Base-by-base conservation (phyloP, 2,888 invertebrate genomes). In the Protodeltote pygarga region DNA sequence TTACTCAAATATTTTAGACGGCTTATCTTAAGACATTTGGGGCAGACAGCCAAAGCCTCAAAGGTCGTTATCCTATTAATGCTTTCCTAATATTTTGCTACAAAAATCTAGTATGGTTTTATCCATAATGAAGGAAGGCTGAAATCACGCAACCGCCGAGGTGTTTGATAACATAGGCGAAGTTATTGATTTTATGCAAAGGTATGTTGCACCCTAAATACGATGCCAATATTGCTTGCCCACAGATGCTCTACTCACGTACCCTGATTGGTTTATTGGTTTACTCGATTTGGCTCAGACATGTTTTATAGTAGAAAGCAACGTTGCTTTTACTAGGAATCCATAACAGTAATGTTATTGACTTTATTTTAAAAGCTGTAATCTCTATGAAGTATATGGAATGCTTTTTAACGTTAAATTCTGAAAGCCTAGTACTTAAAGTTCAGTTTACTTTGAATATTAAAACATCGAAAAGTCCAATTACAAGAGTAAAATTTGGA, bases 181-280 rank as follows among this genome's bases (percentile, higher is more conserved):
- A 37, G 38, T 19, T 59, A 72, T 72, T 32, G 73, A 71, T 70
- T 72, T 65, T 53, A 62, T 62, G 58, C 67, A 60, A 66, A 62
- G 45, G 44, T 55, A 20, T 54, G 40, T 53, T 69, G 70, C 70
- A 70, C 66, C 58, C 51, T 45, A 51, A 54, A 49, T 37, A 16
- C 40, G 40, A 48, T 35, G 29, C 27, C 47, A 40, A 51, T 65
- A 67, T 59, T 42, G 47, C 29, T 19, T 31, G 27, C 21, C 28
- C 21, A 37, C 44, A 59, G 39, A 46, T 44, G 24, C 9, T 16
- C 16, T 25, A 27, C 21, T 24, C 16, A 11, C 15, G 20, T 15
- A 15, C 28, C 14, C 13, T 54, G 42, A 54, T 64, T 54, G 46
- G 24, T 64, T 59, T 49, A 46, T 53, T 52, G 38, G 17, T 29